Evolutionary conservation across 2,888 invertebrate genomes (phyloP).

Genomic region (Kryphioiulus occultus): DNA sequence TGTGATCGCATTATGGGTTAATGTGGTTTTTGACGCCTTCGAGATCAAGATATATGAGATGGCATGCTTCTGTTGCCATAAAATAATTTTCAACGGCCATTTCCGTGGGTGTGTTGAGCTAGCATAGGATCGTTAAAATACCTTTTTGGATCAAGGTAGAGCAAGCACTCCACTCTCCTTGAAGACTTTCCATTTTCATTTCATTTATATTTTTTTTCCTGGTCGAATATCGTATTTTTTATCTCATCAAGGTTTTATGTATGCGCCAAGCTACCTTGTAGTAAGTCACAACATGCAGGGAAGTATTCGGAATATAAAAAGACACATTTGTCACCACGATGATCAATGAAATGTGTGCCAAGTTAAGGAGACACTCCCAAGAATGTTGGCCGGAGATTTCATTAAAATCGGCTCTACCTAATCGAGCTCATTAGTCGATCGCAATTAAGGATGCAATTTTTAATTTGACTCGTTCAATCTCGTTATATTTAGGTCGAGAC

Average conservation of each 20-base stretch:
- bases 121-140: neutral
- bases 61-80: constrained; percentile 40
- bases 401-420: constrained; percentile 1
- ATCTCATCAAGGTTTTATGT: neutral
- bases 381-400: neutral
- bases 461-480: neutral
- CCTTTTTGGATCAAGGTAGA: constrained; percentile 40
- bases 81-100: neutral
- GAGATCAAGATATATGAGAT: constrained; percentile 3
- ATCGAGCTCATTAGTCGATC: neutral
- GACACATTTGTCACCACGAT: neutral
- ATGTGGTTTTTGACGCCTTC: constrained; percentile 1
- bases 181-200: constrained; percentile 20
- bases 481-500: constrained; percentile 15
- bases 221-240: constrained; percentile 17
- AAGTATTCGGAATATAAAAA: neutral
- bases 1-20: neutral
- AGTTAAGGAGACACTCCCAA: constrained; percentile 8
- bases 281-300: constrained; percentile 33
- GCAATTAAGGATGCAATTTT: constrained; percentile 28
- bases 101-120: constrained; percentile 17
- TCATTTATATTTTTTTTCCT: neutral
- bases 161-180: constrained; percentile 32
- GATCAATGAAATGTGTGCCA: constrained; percentile 21
- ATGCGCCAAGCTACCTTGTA: neutral